Conservation (phyloP, 1,140 invertebrate genomes). For the Drosophila pachea region DNA sequence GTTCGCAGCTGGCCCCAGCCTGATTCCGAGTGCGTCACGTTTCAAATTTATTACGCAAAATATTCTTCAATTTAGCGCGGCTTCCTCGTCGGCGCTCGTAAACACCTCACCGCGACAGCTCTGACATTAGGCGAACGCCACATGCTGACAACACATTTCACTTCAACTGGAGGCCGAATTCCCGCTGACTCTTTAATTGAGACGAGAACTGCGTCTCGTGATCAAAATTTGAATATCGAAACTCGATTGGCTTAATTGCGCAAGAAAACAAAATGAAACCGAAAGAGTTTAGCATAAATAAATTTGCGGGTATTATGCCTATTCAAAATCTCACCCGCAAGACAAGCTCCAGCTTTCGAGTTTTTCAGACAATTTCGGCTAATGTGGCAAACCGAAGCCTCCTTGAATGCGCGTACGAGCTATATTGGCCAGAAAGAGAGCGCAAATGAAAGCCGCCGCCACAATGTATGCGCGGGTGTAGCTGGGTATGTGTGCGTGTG, state of each 20-base stretch:
- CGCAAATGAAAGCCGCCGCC: constrained; percentile 46
- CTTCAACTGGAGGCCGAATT: constrained; percentile 25
- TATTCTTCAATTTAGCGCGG: constrained; percentile 64
- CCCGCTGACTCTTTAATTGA: constrained; percentile 22
- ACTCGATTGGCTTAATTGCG: background rate
- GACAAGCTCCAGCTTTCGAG: background rate
- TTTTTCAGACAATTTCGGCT: constrained; percentile 11
- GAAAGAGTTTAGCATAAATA: too few species aligned
- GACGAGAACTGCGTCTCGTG: constrained; percentile 1
- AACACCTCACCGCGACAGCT: constrained; percentile 33
- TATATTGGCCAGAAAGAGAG: constrained; percentile 43
- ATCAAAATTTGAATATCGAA: constrained; percentile 13
- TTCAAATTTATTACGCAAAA: constrained; percentile 71
- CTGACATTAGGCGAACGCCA: constrained; percentile 31
- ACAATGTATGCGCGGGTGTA: too few species aligned
- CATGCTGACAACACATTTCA: constrained; percentile 39
- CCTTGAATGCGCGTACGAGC: constrained; percentile 43
- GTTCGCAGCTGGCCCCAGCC: constrained; percentile 49
- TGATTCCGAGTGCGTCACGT: constrained; percentile 59
- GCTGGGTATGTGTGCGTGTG: background rate
- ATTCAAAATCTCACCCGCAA: background rate
- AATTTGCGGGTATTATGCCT: too few species aligned
- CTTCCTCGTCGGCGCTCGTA: constrained; percentile 36
- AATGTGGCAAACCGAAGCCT: constrained; percentile 42
- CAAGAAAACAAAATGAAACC: too few species aligned